A percentile compares a stretch with the other conserved stretches of the same genome.
These are phyloP conservation scores for Chrysolina americana DNA, from an alignment of 2,888 invertebrate species.

Conservation along the genomic window DNA sequence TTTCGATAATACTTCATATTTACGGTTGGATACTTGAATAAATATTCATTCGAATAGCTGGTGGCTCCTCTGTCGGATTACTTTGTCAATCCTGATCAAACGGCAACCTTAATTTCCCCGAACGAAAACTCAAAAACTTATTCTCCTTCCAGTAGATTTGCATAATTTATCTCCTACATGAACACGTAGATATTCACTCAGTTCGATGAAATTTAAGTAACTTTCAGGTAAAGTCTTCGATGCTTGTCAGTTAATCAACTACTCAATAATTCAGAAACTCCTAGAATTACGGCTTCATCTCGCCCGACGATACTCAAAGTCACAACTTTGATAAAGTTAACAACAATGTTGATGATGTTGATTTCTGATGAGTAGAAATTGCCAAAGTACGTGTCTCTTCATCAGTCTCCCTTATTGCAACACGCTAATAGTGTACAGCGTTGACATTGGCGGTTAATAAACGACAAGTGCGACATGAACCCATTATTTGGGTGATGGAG, in stretches of 20 bases:
- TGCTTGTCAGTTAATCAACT: conserved; percentile 31
- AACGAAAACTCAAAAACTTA: background rate
- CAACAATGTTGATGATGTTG: conserved; percentile 45
- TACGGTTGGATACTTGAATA: too few species aligned
- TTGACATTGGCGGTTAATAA: conserved; percentile 52
- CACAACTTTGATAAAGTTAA: conserved; percentile 47
- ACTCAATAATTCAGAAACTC: conserved; percentile 33
- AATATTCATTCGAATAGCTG: too few species aligned
- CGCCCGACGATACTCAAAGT: conserved; percentile 14
- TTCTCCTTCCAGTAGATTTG: background rate
- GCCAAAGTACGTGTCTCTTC: conserved; percentile 42
- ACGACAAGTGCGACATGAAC: conserved; percentile 53
- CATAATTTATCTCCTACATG: background rate
- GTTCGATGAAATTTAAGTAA: conserved; percentile 14
- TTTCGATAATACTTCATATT: too few species aligned
- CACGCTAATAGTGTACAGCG: conserved; percentile 4
- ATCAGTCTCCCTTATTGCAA: conserved; percentile 31
- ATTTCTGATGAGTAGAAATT: conserved; percentile 43
- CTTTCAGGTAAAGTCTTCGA: conserved; percentile 26
- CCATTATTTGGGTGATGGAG: conserved; percentile 54
- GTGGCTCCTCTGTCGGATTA: too few species aligned
- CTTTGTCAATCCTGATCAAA: too few species aligned
- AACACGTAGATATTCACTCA: conserved; percentile 12
- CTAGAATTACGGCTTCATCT: conserved; percentile 4
- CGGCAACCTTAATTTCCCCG: too few species aligned